A percentile compares a stretch with the other conserved stretches of the same genome.
phyloP scores from a whole-genome alignment of 2,888 invertebrate genomes.

The Abscondita cerata region DNA sequence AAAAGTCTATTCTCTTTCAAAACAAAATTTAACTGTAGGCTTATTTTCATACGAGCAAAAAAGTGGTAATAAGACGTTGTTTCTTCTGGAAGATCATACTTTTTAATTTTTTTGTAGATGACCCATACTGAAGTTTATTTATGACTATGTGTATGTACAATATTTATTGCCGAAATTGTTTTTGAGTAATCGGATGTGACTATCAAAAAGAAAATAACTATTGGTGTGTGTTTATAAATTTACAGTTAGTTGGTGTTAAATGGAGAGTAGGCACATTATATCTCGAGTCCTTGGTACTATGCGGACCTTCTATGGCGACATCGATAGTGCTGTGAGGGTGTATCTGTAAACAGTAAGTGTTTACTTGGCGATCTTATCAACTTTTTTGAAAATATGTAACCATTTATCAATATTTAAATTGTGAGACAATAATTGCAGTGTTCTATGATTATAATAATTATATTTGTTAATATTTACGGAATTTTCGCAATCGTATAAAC shows the following conservation, averaged over 20 bases:
- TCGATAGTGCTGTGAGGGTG: constrained; percentile 9
- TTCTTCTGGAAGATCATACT: too few species aligned
- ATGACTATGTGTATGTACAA: too few species aligned
- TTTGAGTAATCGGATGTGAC: too few species aligned
- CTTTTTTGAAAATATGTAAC: constrained; percentile 7
- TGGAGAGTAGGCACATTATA: constrained; percentile 4
- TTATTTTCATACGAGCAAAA: too few species aligned
- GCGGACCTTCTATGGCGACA: constrained; percentile 8
- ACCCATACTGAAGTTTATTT: neutral
- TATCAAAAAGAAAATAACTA: constrained; percentile 4
- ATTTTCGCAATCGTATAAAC: too few species aligned
- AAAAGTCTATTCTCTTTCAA: too few species aligned
- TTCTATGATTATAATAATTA: too few species aligned
- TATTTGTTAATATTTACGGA: too few species aligned
- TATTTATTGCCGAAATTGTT: too few species aligned
- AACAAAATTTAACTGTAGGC: too few species aligned
- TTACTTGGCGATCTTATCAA: constrained; percentile 10
- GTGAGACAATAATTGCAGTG: too few species aligned
- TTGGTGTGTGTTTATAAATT: constrained; percentile 9
- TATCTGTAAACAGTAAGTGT: constrained; percentile 12
- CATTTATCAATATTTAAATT: neutral
- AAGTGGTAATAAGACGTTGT: too few species aligned
- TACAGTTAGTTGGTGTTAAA: constrained; percentile 10
- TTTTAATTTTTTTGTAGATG: constrained; percentile 5
- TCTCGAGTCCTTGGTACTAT: constrained; percentile 3